These are phyloP conservation scores for Myotis daubentonii DNA, from an alignment of 2,797 vertebrate species.

Conservation along the genomic window DNA sequence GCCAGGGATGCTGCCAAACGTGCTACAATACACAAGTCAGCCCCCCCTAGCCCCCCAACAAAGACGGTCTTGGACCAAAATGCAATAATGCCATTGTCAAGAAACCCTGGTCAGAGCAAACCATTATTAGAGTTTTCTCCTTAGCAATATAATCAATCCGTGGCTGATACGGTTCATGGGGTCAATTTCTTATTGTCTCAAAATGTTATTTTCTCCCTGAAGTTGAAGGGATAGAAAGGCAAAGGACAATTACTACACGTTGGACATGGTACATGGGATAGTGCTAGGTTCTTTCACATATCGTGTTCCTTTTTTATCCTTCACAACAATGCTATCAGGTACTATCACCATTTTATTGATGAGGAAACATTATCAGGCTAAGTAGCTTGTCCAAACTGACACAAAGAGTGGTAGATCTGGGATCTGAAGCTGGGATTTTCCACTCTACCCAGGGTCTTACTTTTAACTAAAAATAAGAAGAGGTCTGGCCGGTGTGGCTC, in stretches of 20 bases:
- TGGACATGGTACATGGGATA: fast-evolving
- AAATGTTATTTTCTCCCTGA: neutral
- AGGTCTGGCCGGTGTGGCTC: too few species aligned
- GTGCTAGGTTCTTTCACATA: neutral
- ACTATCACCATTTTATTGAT: neutral
- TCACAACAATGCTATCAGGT: neutral
- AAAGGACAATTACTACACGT: neutral
- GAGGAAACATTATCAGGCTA: neutral
- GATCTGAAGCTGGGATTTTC: neutral
- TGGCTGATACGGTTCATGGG: neutral
- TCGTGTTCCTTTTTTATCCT: neutral
- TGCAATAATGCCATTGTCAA: neutral
- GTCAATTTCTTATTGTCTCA: neutral
- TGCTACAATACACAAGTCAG: neutral
- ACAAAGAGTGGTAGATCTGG: neutral
- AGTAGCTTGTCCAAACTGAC: neutral
- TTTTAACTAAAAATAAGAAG: slow-evolving; percentile 14
- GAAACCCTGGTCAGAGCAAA: neutral
- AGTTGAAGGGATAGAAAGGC: neutral
- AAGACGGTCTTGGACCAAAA: neutral
- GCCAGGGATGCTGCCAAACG: neutral
- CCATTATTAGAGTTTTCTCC: neutral
- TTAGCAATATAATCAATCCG: neutral
- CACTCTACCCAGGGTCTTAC: neutral
- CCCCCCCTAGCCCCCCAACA: neutral